Base-by-base conservation (phyloP, 2,113 vertebrate genomes). In the Carlito syrichta region DNA sequence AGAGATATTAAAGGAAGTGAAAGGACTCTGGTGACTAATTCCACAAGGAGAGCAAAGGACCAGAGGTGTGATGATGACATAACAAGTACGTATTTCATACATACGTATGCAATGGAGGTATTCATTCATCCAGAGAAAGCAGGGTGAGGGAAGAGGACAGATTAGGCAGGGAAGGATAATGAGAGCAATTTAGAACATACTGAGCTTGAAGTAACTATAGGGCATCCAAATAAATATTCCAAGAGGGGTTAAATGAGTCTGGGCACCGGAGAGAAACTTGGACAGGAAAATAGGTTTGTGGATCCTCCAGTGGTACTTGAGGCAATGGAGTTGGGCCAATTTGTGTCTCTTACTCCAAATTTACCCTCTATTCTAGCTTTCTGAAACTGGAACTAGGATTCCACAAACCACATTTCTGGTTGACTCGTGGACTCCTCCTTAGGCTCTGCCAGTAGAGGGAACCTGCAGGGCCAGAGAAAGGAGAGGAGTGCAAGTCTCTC, bases 401-500 rank as follows among this genome's bases (percentile, higher is more conserved):
- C 52, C 3, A 3, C 11, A 93, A 60, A 74, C 48, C 6, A 35
- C 1, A 3, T 38, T 68, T 77, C 43, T 52, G 5, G 3, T 38
- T 54, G 48, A 35, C 66, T 54, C 6, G 9, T 4, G 73, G n/a
- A 35, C 22, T 54, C 27, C n/a, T 48, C 27, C 48, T 52, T 35
- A 77, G 86, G 32, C 25, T 66, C 50, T 79, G 71, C 38, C 25
- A 4, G 4, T 22, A 2, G 63, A 83, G n/a, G 45, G 56, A 77
- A 38, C 4, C 32, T 22, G 13, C 16, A 12, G 22, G 25, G 32
- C 22, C 48, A 40, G 35, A 60, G 74, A 27, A 56, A 5, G 0
- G 30, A 50, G 20, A 7, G 27, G 19, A 13, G 0, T 2, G 0
- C 0, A 0, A 35, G 16, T 16, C 6, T 32, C 23, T 60, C 22